Evolutionary conservation across 2,113 vertebrate species (phyloP).

Genomic region (Plecotus auritus): DNA sequence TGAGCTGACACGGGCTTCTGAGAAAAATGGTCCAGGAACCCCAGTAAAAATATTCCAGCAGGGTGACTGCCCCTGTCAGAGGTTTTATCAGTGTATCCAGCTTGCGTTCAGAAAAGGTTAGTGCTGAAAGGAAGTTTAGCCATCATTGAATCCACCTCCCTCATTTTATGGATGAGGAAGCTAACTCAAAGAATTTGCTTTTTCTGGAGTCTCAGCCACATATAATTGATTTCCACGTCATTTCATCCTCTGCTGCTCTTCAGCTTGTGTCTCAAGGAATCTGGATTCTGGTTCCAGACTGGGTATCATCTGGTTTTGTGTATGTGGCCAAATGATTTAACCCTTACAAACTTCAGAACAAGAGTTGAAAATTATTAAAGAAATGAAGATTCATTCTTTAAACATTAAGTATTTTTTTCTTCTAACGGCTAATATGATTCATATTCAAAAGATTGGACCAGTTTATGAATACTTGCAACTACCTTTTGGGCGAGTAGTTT

Average conservation of each 20-base stretch:
- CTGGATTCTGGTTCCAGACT: not conserved
- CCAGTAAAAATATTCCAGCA: not conserved
- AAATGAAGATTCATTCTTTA: conserved; percentile 5
- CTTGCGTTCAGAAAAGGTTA: not conserved
- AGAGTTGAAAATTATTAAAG: conserved; percentile 21
- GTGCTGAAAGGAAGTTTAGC: not conserved
- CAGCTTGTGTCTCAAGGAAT: not conserved
- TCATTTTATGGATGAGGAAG: not conserved
- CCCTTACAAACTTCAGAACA: not conserved
- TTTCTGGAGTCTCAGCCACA: not conserved
- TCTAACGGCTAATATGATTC: not conserved
- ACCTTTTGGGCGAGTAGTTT: not conserved
- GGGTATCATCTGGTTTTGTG: not conserved
- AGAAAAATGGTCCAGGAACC: not conserved
- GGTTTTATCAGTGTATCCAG: not conserved
- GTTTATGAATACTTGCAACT: not conserved
- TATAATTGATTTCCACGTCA: not conserved
- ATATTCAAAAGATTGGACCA: not conserved
- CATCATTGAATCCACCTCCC: not conserved
- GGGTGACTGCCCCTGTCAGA: not conserved
- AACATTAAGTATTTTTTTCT: conserved; percentile 17
- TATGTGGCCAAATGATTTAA: not conserved
- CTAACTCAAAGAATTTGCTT: not conserved
- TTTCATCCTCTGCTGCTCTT: not conserved
- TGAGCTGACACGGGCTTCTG: not conserved